Base-by-base conservation (phyloP, 2,113 vertebrate genomes). In the Speoplatyrhinus poulsoni region DNA sequence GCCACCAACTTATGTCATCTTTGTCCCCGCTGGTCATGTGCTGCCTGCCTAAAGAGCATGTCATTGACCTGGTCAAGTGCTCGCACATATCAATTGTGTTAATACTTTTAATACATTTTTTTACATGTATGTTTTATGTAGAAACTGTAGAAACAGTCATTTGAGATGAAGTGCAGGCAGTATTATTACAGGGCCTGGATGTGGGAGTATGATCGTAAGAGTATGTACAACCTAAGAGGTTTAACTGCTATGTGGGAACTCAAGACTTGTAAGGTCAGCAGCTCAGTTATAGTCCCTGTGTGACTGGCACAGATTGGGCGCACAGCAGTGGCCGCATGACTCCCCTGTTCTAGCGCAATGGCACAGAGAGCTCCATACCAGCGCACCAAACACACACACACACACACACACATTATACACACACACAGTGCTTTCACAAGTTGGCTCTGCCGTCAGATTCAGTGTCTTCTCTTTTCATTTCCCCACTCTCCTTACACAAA, bases 221-320 rank as follows among this genome's bases (percentile, higher is more conserved):
- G 77, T 77, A 85, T 77, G 87, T 81, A 26, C 26, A 26, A 26
- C 26, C 26, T 93, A 91, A 92, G 91, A 93, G 91, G 91, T 91
- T 92, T 92, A 92, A 91, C 81, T 87, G 76, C 86, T 80, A 84
- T 87, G 89, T 84, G 79, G 84, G 87, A 88, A 88, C 81, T 83
- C 79, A 62, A 77, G 79, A 69, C 83, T 86, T 83, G 80, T 76
- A 79, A 79, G 88, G 88, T 92, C 90, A 91, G 91, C 89, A 76
- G 90, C 90, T 91, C 86, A 84, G 87, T 84, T 79, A 75, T 86
- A 88, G 88, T 88, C 90, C 91, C 82, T 87, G 90, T 91, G 91
- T 91, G 89, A 92, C 91, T 91, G 89, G 91, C 91, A 90, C 90
- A 88, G 90, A 87, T 84, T 87, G 85, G 89, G 87, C 70, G 84